Evolutionary conservation across 2,797 vertebrate genomes (phyloP).

Genomic region (Poliocrania exsul): DNA sequence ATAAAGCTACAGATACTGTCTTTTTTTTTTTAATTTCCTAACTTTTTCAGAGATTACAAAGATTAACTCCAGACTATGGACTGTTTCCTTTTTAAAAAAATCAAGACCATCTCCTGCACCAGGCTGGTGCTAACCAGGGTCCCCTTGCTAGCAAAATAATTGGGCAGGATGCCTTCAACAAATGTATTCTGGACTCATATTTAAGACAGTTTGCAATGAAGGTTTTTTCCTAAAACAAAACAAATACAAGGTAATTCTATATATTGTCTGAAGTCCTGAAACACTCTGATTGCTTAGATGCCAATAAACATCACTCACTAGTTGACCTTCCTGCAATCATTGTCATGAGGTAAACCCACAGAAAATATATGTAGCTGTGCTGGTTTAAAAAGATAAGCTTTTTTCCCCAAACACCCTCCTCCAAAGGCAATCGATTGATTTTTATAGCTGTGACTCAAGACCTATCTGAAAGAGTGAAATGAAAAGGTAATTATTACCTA

Average conservation of each 20-base stretch:
- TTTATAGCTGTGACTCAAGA: not conserved
- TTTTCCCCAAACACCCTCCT: not conserved
- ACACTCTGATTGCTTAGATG: not conserved
- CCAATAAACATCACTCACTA: not conserved
- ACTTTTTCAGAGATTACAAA: not conserved
- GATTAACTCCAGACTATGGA: not conserved
- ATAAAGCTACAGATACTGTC: not conserved
- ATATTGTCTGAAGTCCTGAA: not conserved
- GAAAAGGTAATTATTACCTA: not conserved
- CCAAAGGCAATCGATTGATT: not conserved
- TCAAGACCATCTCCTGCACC: rapidly evolving
- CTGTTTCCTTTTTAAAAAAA: not conserved
- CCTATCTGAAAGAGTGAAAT: not conserved
- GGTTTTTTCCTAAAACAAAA: not conserved
- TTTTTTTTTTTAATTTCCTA: not conserved
- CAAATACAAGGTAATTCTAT: not conserved
- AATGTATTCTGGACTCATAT: not conserved
- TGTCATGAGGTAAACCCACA: not conserved
- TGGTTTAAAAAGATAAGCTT: not conserved
- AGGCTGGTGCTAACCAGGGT: not conserved
- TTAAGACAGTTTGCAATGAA: not conserved
- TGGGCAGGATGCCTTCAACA: not conserved
- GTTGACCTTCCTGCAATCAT: not conserved
- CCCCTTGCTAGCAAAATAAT: not conserved
- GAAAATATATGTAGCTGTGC: not conserved